Base-by-base conservation (phyloP, 1,140 invertebrate species). In the Penaeus indicus region DNA sequence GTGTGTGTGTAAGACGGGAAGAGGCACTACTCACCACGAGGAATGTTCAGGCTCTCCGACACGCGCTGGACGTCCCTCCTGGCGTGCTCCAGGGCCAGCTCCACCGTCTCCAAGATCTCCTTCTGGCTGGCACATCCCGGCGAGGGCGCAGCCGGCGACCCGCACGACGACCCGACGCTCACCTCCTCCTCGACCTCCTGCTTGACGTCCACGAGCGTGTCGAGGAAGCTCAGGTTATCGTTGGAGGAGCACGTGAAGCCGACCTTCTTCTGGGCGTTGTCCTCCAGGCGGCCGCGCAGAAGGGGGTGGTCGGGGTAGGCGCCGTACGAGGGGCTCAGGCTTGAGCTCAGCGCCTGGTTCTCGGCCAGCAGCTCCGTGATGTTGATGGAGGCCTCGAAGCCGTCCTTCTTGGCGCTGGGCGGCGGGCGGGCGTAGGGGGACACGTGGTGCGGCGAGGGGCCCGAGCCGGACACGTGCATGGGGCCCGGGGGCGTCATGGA, bases 31-130 rank as follows among this genome's bases (percentile, higher is more conserved):
- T 95, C 93, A 97, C 97, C 97, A 93, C 96, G 95, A 92, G 97
- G 96, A 92, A 98, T 97, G 92, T 96, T 96, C 90, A 97, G 94
- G 84, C 96, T 95, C 7, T 95, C 95, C 92, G 97, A 97, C 3
- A 96, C 97, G 91, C 95, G 96, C 91, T 96, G 95, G 61, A 97
- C 96, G 92, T 97, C 97, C 91, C 96, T 95, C 89, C 96, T 95
- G 85, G 97, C 95, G 92, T 97, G 96, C 91, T 97, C 96, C 90
- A 97, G 96, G 11, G 96, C 97, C 92, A 97, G 93, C 32, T 97
- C 94, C 22, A 97, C 96, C 13, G 96, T 96, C 92, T 97, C 97
- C 89, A 97, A 96, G 91, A 96, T 95, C 91, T 88, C 87, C 87
- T 75, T 78, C 81, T 88, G 87, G 72, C 81, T 78, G 63, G 79